phyloP scores from a whole-genome alignment of 2,113 vertebrate genomes.

The Gnathonemus longibarbis region DNA sequence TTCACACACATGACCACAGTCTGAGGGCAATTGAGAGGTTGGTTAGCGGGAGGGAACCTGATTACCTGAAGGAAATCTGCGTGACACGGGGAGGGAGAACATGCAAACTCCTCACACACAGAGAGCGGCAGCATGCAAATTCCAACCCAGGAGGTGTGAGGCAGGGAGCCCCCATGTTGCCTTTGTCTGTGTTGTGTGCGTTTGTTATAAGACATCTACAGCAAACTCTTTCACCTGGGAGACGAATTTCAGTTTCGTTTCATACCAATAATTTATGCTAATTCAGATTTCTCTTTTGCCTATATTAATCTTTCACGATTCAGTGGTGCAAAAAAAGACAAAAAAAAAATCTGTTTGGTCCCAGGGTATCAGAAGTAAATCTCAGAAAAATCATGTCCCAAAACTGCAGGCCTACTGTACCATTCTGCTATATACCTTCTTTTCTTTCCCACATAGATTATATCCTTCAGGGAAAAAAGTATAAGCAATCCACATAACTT shows the following conservation, averaged over 20 bases:
- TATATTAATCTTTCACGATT: constrained; percentile 44
- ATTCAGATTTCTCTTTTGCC: constrained; percentile 42
- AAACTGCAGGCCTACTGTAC: not conserved
- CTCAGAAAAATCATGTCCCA: not conserved
- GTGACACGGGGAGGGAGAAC: not conserved
- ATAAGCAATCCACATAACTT: not conserved
- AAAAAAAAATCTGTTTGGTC: constrained; percentile 2
- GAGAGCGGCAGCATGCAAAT: not conserved
- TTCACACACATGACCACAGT: not conserved
- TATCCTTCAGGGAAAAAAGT: not conserved
- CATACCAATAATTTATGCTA: constrained; percentile 56
- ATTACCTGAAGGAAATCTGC: not conserved
- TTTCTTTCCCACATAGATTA: not conserved
- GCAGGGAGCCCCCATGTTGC: constrained; percentile 30
- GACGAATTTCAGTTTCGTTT: constrained; percentile 37
- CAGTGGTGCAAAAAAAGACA: constrained; percentile 34
- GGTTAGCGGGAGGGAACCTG: not conserved
- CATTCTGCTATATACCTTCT: not conserved
- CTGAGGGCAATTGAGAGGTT: not conserved
- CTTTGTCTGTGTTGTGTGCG: constrained; percentile 44
- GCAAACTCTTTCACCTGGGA: constrained; percentile 49
- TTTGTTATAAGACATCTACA: constrained; percentile 50
- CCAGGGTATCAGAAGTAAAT: constrained; percentile 2
- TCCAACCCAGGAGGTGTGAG: not conserved
- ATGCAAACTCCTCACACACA: not conserved